Evolutionary conservation across 2,888 invertebrate species (phyloP), one percentile per base, ranked within the genome.

Genomic region (Melipona beecheii): DNA sequence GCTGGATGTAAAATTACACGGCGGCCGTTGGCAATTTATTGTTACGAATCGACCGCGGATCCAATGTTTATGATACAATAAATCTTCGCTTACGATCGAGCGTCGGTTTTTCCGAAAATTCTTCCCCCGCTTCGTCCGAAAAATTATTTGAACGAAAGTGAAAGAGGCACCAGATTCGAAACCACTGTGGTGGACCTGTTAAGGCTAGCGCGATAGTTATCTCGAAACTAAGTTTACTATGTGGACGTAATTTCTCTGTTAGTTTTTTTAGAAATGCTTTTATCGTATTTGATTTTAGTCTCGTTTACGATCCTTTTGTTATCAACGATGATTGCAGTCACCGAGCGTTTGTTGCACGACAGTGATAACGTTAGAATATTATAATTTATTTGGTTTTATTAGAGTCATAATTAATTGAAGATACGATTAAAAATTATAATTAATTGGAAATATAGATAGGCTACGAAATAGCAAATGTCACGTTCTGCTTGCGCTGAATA

Each of bases 51-150:
- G 31, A 49, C 58, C 58, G 6, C 49, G 27, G 68, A 58, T 58
- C 31, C 31, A 27, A 75, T 75, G 31, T 68, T 68, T 68, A 66
- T 66, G 49, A 58, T 49, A 31, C 56, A 4, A 58, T 58, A 73
- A 73, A 73, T 73, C 72, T 62, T n/a, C 15, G 27, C 21, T 49
- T 19, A 31, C 72, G 60, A 31, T 49, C 27, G 50, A 19, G 31
- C 17, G 31, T 62, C 27, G 49, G 31, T 27, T 50, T 62, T 62
- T 27, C 43, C 17, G 9, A 36, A 56, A 56, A 75, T 58, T 66
- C 58, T 31, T 31, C 15, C 24, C 36, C 43, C n/a, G 13, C 56
- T 36, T 36, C 36, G 5, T 21, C n/a, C 0, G n/a, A 56, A 56
- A 11, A 56, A n/a, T 56, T n/a, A 56, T 56, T 56, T 56, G n/a